Conservation (phyloP, 2,113 vertebrate genomes). For the Merops nubicus region DNA sequence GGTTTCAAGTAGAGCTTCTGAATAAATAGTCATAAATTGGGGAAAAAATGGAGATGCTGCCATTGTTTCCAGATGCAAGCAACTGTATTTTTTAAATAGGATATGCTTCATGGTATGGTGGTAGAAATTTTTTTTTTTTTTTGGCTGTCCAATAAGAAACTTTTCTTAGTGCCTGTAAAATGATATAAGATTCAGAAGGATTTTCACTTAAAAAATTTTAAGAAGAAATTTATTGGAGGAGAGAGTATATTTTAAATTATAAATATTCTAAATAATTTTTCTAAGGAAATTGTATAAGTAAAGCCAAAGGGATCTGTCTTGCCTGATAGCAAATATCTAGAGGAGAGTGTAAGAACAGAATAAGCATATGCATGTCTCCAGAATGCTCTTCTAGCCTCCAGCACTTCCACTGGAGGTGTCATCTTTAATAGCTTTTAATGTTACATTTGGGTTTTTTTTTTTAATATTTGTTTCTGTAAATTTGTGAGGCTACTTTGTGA, state of each 20-base stretch:
- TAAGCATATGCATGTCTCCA: not conserved
- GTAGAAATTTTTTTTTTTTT: not conserved
- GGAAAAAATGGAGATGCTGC: not conserved
- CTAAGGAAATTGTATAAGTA: not conserved
- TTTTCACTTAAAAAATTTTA: not conserved
- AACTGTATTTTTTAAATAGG: not conserved
- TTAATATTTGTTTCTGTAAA: not conserved
- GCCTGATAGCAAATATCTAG: not conserved
- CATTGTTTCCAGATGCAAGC: not conserved
- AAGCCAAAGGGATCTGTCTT: not conserved
- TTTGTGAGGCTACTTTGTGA: not conserved
- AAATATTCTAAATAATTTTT: not conserved
- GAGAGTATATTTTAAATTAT: not conserved
- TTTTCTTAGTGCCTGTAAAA: not conserved
- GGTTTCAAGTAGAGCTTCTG: not conserved
- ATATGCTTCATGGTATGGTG: not conserved
- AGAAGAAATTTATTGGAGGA: not conserved
- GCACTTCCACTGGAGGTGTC: not conserved
- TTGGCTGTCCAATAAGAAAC: not conserved
- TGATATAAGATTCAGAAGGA: not conserved
- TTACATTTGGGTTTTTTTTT: not conserved
- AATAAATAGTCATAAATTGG: not conserved
- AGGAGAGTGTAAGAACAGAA: not conserved
- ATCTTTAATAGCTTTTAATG: not conserved
- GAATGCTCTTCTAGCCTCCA: not conserved